Evolutionary conservation across 2,797 vertebrate genomes (phyloP).

Genomic region (Arrhamphus sclerolepis): DNA sequence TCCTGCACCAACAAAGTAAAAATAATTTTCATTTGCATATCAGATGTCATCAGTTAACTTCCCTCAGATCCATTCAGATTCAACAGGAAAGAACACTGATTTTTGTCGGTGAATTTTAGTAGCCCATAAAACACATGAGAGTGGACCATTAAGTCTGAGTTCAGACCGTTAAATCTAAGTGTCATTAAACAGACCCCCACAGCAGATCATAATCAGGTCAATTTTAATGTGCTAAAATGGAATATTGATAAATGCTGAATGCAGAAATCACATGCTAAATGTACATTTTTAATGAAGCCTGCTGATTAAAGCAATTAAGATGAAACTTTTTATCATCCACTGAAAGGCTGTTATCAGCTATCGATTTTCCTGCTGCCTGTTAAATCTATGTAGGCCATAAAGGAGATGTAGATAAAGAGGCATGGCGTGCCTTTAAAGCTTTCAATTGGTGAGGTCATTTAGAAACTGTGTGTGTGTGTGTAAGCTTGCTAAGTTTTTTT

Average conservation of each 20-base stretch:
- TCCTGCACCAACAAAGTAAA: too few species aligned
- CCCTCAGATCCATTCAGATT: constrained; percentile 32
- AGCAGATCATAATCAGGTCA: constrained; percentile 30
- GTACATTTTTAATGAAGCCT: constrained; percentile 40
- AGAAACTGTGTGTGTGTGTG: constrained; percentile 18
- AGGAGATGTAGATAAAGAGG: constrained; percentile 51
- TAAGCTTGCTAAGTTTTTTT: not conserved
- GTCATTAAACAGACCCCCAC: constrained; percentile 55
- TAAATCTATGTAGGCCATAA: constrained; percentile 35
- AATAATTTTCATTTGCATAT: not conserved
- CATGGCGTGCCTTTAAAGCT: constrained; percentile 20
- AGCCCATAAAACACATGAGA: constrained; percentile 45
- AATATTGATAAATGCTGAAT: constrained; percentile 31
- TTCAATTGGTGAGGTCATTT: constrained; percentile 36
- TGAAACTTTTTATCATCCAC: constrained; percentile 21
- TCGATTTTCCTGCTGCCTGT: constrained; percentile 39
- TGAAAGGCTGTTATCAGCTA: constrained; percentile 49
- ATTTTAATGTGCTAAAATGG: constrained; percentile 32
- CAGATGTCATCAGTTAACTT: constrained; percentile 14
- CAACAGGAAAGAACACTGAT: constrained; percentile 41
- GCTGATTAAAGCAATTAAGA: constrained; percentile 38
- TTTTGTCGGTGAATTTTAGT: constrained; percentile 32
- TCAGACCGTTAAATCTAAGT: constrained; percentile 47
- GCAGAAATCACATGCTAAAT: constrained; percentile 6
- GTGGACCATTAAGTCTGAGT: constrained; percentile 53